These are phyloP conservation scores for Psophia crepitans DNA, from an alignment of 2,113 vertebrate species.

Conservation along the genomic window DNA sequence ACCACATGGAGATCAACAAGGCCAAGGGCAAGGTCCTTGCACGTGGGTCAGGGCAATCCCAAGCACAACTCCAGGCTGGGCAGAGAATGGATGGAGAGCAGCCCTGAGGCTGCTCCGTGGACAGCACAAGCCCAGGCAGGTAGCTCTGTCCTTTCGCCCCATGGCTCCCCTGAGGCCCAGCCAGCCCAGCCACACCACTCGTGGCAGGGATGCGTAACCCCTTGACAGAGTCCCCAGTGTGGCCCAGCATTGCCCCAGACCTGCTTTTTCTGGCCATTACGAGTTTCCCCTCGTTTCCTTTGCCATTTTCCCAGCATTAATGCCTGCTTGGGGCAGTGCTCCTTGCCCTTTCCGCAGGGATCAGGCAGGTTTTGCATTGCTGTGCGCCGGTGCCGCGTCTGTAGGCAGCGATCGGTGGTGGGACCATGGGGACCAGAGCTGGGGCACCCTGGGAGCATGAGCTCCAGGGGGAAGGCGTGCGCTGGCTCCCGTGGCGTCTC, in stretches of 20 bases:
- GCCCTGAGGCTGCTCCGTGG: too few relatives aligned
- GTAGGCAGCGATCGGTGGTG: background rate
- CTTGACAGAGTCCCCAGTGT: background rate
- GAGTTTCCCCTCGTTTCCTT: background rate
- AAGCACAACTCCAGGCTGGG: too few relatives aligned
- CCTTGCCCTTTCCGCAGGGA: background rate
- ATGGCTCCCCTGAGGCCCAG: background rate
- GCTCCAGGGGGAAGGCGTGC: accelerated
- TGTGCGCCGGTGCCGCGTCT: accelerated
- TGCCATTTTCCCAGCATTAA: background rate
- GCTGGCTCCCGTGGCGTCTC: background rate
- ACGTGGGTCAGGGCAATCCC: too few relatives aligned
- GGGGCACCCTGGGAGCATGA: background rate
- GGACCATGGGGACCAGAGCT: background rate
- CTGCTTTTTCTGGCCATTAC: background rate
- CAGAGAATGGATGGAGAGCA: too few relatives aligned
- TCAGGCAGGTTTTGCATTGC: background rate
- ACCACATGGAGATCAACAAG: too few relatives aligned
- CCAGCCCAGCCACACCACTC: background rate
- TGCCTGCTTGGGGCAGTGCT: background rate
- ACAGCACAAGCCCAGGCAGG: background rate
- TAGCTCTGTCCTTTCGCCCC: background rate
- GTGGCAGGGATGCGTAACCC: background rate
- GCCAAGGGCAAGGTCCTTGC: too few relatives aligned
- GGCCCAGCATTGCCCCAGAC: background rate